Evolutionary conservation across 1,140 invertebrate species (phyloP).

Genomic region (Mesaphorura yosii): DNA sequence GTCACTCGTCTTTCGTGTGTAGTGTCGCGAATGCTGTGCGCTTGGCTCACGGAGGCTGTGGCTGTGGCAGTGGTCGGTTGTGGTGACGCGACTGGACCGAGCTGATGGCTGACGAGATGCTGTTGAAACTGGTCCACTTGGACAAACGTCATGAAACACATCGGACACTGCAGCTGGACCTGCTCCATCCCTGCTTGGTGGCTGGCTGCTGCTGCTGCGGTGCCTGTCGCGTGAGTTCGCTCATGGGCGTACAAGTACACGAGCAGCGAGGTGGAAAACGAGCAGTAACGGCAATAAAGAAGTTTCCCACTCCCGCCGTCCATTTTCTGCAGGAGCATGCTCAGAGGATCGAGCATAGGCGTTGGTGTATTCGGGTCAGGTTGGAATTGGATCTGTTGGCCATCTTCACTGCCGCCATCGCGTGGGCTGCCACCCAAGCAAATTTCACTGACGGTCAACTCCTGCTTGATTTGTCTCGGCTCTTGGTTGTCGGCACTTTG

Average conservation of each 20-base stretch:
- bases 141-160: conserved; percentile 46
- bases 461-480: too few relatives aligned
- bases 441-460: too few relatives aligned
- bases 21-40: too few relatives aligned
- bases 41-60: too few relatives aligned
- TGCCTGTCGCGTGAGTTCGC: conserved; percentile 53
- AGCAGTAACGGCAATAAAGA: conserved; percentile 76
- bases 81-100: conserved; percentile 33
- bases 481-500: too few relatives aligned
- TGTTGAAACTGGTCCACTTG: conserved; percentile 48
- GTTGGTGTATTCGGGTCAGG: too few relatives aligned
- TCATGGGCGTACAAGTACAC: conserved; percentile 85
- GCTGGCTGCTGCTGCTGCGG: conserved; percentile 12
- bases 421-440: too few relatives aligned
- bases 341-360: conserved; percentile 21
- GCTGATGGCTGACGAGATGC: conserved; percentile 48
- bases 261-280: conserved; percentile 74
- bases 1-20: too few relatives aligned
- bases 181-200: conserved; percentile 14
- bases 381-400: too few relatives aligned
- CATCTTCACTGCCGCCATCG: too few relatives aligned
- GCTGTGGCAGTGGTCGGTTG: neutral
- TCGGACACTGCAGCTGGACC: conserved; percentile 44
- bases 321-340: conserved; percentile 30
- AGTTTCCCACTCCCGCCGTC: conserved; percentile 36